phyloP scores from a whole-genome alignment of 2,797 vertebrate genomes.

The Ptychadena robeensis region DNA sequence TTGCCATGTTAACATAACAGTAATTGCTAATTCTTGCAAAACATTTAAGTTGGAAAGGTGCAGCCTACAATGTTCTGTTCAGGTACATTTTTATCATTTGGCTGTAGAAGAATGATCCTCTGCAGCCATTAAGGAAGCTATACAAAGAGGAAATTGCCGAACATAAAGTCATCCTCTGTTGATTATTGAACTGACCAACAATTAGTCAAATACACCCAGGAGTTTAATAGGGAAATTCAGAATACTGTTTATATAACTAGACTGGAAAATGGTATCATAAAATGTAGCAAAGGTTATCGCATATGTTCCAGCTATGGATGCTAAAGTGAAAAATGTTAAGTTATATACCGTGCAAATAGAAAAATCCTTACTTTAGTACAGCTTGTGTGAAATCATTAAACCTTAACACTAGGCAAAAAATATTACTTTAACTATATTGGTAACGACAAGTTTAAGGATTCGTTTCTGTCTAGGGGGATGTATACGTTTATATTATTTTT shows the following conservation, averaged over 20 bases:
- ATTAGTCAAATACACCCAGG: constrained; percentile 47
- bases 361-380: neutral
- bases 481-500: too few relatives aligned
- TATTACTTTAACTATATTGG: too few relatives aligned
- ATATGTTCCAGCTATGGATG: neutral
- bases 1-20: constrained; percentile 57
- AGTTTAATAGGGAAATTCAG: constrained; percentile 46
- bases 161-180: constrained; percentile 53
- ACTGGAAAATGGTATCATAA: constrained; percentile 37
- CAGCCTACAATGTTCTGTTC: constrained; percentile 45
- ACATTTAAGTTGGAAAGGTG: constrained; percentile 39
- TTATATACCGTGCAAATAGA: neutral
- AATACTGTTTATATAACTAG: constrained; percentile 41
- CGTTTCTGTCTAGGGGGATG: too few relatives aligned
- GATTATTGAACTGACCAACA: constrained; percentile 53
- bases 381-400: too few relatives aligned
- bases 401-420: too few relatives aligned
- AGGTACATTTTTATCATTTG: constrained; percentile 54
- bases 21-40: constrained; percentile 60
- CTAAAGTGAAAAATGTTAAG: neutral
- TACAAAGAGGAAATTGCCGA: constrained; percentile 47
- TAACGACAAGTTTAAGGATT: too few relatives aligned
- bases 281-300: constrained; percentile 31
- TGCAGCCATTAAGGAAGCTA: constrained; percentile 38
- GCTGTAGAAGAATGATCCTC: constrained; percentile 50